A percentile compares a stretch with the other conserved stretches of the same genome.
Conservation (phyloP, 2,888 invertebrate genomes). For the Agonopterix arenella region DNA sequence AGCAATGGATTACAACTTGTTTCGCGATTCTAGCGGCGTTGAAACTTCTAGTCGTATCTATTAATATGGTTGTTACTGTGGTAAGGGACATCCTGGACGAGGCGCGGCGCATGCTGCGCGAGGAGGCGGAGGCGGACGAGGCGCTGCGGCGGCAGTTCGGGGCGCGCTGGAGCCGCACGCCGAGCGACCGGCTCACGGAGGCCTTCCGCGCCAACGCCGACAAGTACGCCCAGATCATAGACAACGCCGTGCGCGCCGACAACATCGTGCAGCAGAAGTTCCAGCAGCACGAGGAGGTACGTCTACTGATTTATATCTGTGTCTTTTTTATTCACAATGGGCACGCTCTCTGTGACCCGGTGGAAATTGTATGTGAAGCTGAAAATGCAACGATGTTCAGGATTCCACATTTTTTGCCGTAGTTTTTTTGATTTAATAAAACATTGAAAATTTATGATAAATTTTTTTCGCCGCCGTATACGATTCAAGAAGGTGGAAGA, state of each 20-base stretch:
- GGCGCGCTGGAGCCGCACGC: slow-evolving; percentile 93
- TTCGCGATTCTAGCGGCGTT: no score
- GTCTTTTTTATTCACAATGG: no score
- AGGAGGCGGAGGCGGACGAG: slow-evolving; percentile 94
- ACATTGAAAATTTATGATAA: no score
- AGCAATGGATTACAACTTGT: no score
- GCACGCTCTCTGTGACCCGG: slow-evolving; percentile 74
- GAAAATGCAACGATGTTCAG: no score
- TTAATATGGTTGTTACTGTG: no score
- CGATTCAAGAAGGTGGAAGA: no score
- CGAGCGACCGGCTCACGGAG: slow-evolving; percentile 91
- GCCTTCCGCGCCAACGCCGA: slow-evolving; percentile 92
- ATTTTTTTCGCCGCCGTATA: no score
- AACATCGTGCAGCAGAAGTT: slow-evolving; percentile 92
- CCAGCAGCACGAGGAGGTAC: slow-evolving; percentile 79
- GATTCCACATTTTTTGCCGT: no score
- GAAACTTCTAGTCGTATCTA: no score
- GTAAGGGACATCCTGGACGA: slow-evolving; percentile 88
- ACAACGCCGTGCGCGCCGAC: slow-evolving; percentile 91
- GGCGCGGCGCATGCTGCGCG: slow-evolving; percentile 89
- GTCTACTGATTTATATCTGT: not conserved
- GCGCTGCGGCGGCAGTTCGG: slow-evolving; percentile 93
- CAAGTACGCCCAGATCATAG: slow-evolving; percentile 95
- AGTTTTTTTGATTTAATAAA: no score
- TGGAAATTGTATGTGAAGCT: not conserved